phyloP scores from a whole-genome alignment of 2,797 vertebrate genomes.

The Bryconaethiops microstoma region DNA sequence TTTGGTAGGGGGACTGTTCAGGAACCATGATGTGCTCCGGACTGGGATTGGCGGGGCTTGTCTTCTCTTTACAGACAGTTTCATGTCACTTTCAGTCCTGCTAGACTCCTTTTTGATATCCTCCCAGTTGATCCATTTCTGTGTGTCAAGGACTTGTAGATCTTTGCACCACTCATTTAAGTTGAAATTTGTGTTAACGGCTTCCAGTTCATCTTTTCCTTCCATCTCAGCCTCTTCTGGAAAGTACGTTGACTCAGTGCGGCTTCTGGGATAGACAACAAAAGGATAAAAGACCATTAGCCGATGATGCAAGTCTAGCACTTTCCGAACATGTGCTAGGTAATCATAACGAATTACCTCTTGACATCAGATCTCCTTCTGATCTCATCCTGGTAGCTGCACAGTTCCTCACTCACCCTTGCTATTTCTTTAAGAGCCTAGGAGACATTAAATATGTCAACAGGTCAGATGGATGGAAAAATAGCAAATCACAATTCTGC shows the following conservation, averaged over 20 bases:
- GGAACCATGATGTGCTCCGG: slow-evolving; percentile 88
- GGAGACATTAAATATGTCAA: slow-evolving; percentile 27
- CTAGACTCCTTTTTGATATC: slow-evolving; percentile 59
- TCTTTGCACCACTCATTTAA: slow-evolving; percentile 74
- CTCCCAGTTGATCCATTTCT: slow-evolving; percentile 77
- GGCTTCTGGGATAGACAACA: slow-evolving; percentile 62
- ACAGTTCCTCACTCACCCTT: slow-evolving; percentile 94
- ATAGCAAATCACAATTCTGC: background rate
- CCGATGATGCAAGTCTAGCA: slow-evolving; percentile 2
- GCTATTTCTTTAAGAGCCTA: slow-evolving; percentile 97
- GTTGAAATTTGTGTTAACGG: slow-evolving; percentile 67
- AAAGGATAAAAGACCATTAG: slow-evolving; percentile 18
- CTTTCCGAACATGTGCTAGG: slow-evolving; percentile 1
- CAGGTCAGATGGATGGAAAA: slow-evolving; percentile 2
- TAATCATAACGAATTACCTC: slow-evolving; percentile 75
- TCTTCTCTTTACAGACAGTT: slow-evolving; percentile 65
- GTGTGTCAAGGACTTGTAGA: slow-evolving; percentile 73
- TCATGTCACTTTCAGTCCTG: slow-evolving; percentile 57
- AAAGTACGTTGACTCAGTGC: slow-evolving; percentile 66
- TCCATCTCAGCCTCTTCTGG: slow-evolving; percentile 69
- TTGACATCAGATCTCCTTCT: slow-evolving; percentile 81
- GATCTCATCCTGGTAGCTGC: slow-evolving; percentile 96
- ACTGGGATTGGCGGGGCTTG: slow-evolving; percentile 85
- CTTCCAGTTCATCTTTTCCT: slow-evolving; percentile 61
- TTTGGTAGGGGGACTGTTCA: slow-evolving; percentile 70